Percentiles rank a stretch among this genome's conserved stretches.
phyloP scores from a whole-genome alignment of 2,888 invertebrate genomes.

The Glaucopsyche alexis region DNA sequence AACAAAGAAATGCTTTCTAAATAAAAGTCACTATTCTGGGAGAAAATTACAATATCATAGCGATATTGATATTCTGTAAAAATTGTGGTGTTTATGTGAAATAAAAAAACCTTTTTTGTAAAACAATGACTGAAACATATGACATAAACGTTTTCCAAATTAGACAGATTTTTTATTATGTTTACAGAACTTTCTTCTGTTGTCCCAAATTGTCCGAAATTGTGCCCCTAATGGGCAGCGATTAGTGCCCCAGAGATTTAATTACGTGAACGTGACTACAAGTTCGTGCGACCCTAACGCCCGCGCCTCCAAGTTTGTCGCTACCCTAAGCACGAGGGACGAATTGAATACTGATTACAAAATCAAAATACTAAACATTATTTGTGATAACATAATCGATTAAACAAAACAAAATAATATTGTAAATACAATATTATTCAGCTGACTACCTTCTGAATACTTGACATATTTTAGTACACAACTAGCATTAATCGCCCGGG shows the following conservation, averaged over 20 bases:
- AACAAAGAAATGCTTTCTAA: too few species aligned
- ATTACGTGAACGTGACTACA: background rate
- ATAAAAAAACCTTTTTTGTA: too few species aligned
- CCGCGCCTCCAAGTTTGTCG: background rate
- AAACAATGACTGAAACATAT: background rate
- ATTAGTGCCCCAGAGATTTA: conserved; percentile 16
- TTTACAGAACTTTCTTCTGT: background rate
- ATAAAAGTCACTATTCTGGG: too few species aligned
- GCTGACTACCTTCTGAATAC: too few species aligned
- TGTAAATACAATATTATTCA: too few species aligned
- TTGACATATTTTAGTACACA: too few species aligned
- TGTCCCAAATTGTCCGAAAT: background rate
- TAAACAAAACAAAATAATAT: too few species aligned
- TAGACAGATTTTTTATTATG: background rate
- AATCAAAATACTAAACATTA: background rate
- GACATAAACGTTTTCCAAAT: background rate
- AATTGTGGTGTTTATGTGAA: too few species aligned
- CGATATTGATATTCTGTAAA: background rate
- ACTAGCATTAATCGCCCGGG: too few species aligned
- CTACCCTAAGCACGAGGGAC: background rate
- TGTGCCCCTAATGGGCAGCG: conserved; percentile 10
- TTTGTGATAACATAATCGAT: background rate
- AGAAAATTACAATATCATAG: background rate
- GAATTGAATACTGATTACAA: background rate
- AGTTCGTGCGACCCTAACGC: background rate